Percentiles rank a stretch among this genome's conserved stretches.
Conservation (phyloP, 2,113 vertebrate genomes). For the Pithys albifrons region DNA sequence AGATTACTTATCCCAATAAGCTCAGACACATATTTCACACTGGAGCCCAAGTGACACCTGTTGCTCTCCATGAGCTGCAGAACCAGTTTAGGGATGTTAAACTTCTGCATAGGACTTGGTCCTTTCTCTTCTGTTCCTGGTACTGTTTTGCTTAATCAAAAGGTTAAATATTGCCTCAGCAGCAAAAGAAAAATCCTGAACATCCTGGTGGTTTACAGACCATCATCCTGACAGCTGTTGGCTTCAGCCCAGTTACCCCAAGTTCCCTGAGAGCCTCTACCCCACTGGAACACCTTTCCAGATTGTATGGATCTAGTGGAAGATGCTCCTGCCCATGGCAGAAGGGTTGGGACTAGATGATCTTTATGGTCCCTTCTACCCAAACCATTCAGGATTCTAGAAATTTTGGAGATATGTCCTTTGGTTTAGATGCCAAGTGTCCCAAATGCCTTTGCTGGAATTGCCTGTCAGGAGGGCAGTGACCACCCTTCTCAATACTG, state of each 20-base stretch:
- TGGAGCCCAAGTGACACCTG: background rate
- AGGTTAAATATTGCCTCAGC: background rate
- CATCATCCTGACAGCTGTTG: background rate
- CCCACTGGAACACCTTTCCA: background rate
- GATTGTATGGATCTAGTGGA: background rate
- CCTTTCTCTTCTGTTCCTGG: background rate
- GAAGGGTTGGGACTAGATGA: rapidly evolving
- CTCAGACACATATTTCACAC: background rate
- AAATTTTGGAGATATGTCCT: background rate
- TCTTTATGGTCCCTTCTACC: background rate
- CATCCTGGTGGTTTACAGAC: background rate
- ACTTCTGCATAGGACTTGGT: background rate
- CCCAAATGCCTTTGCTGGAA: background rate
- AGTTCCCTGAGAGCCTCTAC: background rate
- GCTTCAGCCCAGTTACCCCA: background rate
- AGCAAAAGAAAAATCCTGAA: background rate
- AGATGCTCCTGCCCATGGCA: background rate
- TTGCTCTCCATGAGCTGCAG: background rate
- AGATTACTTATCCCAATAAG: background rate
- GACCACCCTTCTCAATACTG: rapidly evolving
- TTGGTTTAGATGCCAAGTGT: background rate
- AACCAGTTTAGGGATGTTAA: background rate
- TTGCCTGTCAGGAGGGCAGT: background rate
- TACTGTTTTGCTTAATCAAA: background rate
- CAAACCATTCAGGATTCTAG: background rate